A percentile compares a stretch with the other conserved stretches of the same genome.
Evolutionary conservation across 2,888 invertebrate species (phyloP).

Genomic region (Nesidiocoris tenuis): DNA sequence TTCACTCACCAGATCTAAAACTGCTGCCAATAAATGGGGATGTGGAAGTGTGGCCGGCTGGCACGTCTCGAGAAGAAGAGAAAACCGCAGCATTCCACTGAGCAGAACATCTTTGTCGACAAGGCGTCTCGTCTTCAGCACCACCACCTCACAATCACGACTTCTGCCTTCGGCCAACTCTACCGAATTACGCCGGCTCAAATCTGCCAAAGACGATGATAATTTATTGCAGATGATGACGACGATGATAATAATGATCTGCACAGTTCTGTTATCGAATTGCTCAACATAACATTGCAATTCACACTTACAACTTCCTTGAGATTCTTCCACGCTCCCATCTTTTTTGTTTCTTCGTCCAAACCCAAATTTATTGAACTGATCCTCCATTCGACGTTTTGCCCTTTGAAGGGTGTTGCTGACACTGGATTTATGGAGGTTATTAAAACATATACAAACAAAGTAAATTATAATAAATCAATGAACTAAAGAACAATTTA

Average conservation of each 20-base stretch:
- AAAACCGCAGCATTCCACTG: constrained; percentile 86
- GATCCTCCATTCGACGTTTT: constrained; percentile 83
- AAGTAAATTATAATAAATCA: too few relatives aligned
- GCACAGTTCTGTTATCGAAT: too few relatives aligned
- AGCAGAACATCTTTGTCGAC: constrained; percentile 76
- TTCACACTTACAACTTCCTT: constrained; percentile 74
- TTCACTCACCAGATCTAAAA: constrained; percentile 81
- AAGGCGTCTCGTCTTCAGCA: constrained; percentile 81
- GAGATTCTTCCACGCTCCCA: constrained; percentile 82
- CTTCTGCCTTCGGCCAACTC: constrained; percentile 73
- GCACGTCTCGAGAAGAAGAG: constrained; percentile 90
- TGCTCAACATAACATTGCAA: too few relatives aligned
- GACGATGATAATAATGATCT: background rate
- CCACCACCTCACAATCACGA: constrained; percentile 82
- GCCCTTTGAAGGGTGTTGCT: constrained; percentile 74
- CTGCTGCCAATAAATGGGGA: constrained; percentile 89
- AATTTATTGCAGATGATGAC: background rate
- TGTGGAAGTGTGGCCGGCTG: constrained; percentile 96
- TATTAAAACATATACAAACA: too few relatives aligned
- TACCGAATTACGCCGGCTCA: constrained; percentile 77
- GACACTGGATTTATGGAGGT: constrained; percentile 61
- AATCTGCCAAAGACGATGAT: constrained; percentile 62
- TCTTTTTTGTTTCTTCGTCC: constrained; percentile 84
- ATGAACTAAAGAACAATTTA: too few relatives aligned
- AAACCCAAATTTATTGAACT: constrained; percentile 76